These are phyloP conservation scores for Melanerpes aurifrons DNA, from an alignment of 2,113 vertebrate species.

Conservation along the genomic window DNA sequence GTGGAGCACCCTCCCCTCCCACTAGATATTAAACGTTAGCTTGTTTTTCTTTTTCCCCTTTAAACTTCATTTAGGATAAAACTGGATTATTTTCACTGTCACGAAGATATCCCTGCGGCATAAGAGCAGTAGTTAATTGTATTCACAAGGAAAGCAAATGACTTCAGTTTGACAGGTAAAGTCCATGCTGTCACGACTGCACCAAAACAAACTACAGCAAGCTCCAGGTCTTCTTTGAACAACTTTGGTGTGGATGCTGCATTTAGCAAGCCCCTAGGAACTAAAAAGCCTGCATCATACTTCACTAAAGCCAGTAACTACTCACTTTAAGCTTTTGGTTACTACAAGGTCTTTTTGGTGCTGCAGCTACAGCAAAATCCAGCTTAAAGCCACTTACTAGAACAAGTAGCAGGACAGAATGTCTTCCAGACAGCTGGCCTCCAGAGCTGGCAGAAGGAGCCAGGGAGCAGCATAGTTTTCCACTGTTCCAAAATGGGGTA, in stretches of 20 bases:
- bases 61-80: neutral
- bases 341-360: neutral
- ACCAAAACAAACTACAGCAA: neutral
- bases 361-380: neutral
- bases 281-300: rapidly evolving
- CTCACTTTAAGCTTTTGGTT: neutral
- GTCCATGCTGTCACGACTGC: neutral
- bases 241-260: neutral
- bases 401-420: no score
- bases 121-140: neutral
- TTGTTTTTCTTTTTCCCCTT: neutral
- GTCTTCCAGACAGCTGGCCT: no score
- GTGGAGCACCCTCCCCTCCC: neutral
- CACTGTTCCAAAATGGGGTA: no score
- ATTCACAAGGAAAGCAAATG: neutral
- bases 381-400: neutral
- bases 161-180: neutral
- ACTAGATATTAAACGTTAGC: neutral
- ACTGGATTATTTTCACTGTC: neutral
- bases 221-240: neutral
- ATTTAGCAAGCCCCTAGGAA: neutral
- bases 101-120: neutral
- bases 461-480: no score
- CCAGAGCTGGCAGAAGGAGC: no score
- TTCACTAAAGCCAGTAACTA: neutral